These are phyloP conservation scores for Nephrotoma guestfalica DNA, from an alignment of 2,888 invertebrate species.

Conservation along the genomic window DNA sequence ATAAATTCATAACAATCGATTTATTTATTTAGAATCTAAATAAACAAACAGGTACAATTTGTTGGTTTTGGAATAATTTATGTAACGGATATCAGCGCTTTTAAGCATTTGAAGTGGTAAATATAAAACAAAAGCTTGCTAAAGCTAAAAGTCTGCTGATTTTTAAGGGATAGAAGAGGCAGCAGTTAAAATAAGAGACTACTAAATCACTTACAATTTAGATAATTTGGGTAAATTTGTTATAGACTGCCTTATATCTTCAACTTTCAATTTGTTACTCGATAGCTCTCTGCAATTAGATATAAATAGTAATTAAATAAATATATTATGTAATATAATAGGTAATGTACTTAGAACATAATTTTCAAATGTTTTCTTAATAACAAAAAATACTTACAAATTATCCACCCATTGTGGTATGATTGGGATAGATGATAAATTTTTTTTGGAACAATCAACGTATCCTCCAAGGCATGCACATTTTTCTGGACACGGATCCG, in stretches of 20 bases:
- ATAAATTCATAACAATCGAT: too few species aligned
- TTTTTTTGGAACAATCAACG: slow-evolving; percentile 60
- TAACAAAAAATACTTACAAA: slow-evolving; percentile 41
- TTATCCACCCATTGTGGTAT: slow-evolving; percentile 63
- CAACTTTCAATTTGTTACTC: slow-evolving; percentile 36
- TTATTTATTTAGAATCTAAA: too few species aligned
- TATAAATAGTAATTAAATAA: background rate
- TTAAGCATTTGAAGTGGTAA: too few species aligned
- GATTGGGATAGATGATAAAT: slow-evolving; percentile 53
- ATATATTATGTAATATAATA: background rate
- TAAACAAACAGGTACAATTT: too few species aligned
- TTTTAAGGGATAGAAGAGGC: too few species aligned
- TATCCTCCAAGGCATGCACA: slow-evolving; percentile 59
- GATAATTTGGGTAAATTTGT: slow-evolving; percentile 33
- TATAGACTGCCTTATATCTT: slow-evolving; percentile 34
- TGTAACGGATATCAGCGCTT: too few species aligned
- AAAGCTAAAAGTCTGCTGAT: too few species aligned
- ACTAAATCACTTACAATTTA: slow-evolving; percentile 34
- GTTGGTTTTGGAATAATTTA: too few species aligned
- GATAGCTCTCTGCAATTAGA: slow-evolving; percentile 38
- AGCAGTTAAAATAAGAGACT: too few species aligned
- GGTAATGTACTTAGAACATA: too few species aligned
- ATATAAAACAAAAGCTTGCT: too few species aligned
- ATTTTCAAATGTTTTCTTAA: background rate
- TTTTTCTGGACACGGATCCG: slow-evolving; percentile 42